These are phyloP conservation scores for Galerucella calmariensis DNA, from an alignment of 2,888 invertebrate genomes.

Conservation along the genomic window DNA sequence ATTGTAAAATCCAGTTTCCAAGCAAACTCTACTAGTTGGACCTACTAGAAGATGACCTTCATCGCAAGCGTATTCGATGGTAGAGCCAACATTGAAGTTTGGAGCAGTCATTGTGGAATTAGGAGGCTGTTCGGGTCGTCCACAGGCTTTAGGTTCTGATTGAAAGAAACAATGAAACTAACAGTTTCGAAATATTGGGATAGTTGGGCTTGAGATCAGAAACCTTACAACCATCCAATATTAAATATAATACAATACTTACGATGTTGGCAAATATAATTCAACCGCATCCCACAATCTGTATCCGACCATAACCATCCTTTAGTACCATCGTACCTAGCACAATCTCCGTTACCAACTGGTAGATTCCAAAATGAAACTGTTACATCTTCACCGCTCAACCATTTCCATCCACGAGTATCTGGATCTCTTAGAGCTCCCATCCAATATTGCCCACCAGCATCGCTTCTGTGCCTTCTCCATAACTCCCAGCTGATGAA, in stretches of 20 bases:
- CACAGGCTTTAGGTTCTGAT: slow-evolving; percentile 88
- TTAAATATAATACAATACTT: slow-evolving; percentile 66
- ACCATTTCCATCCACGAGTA: slow-evolving; percentile 84
- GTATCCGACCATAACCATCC: slow-evolving; percentile 97
- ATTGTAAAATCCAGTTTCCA: slow-evolving; percentile 92
- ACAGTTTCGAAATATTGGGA: too few species aligned
- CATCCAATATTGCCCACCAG: slow-evolving; percentile 95
- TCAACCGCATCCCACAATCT: slow-evolving; percentile 83
- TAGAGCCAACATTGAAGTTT: slow-evolving; percentile 83
- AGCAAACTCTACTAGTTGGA: slow-evolving; percentile 83
- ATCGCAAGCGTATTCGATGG: slow-evolving; percentile 86
- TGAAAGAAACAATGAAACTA: neutral
- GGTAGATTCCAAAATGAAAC: slow-evolving; percentile 94
- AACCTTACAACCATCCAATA: too few species aligned
- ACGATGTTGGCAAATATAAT: slow-evolving; percentile 95
- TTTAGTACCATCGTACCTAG: slow-evolving; percentile 90
- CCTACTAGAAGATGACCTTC: slow-evolving; percentile 89
- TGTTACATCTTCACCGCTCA: slow-evolving; percentile 86
- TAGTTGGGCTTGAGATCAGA: too few species aligned
- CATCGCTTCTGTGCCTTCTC: slow-evolving; percentile 89
- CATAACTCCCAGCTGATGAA: slow-evolving; percentile 96
- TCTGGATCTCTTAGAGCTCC: slow-evolving; percentile 84
- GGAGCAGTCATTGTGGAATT: slow-evolving; percentile 88
- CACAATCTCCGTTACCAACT: slow-evolving; percentile 85
- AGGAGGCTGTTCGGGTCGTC: slow-evolving; percentile 91